These are phyloP conservation scores for Dromococcyx pavoninus DNA, from an alignment of 2,797 vertebrate genomes.

Conservation along the genomic window DNA sequence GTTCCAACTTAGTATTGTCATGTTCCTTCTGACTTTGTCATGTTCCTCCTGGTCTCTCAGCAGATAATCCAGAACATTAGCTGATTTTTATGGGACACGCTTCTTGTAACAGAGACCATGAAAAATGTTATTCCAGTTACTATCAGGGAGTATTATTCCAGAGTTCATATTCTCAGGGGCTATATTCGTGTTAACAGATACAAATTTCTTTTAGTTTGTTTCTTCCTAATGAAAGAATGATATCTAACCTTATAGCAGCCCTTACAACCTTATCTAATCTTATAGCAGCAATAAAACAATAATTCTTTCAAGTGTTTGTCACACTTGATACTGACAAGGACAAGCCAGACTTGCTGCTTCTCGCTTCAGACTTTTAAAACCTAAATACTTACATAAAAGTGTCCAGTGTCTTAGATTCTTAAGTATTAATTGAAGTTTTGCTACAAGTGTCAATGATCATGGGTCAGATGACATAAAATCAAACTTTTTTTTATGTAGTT, in stretches of 20 bases:
- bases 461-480: not conserved
- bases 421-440: not conserved
- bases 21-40: not conserved
- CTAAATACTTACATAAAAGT: not conserved
- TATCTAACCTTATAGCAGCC: not conserved
- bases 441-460: not conserved
- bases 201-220: not conserved
- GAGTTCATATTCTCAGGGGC: not conserved
- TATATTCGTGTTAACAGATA: not conserved
- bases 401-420: not conserved
- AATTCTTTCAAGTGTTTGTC: not conserved
- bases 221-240: not conserved
- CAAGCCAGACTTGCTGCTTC: not conserved
- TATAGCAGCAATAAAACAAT: not conserved
- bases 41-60: not conserved
- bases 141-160: not conserved
- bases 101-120: not conserved
- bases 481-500: not conserved
- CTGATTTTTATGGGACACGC: not conserved
- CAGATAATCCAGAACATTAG: not conserved
- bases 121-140: not conserved
- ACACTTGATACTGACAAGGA: not conserved
- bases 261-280: not conserved
- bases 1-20: not conserved
- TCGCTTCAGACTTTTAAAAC: not conserved